Evolutionary conservation across 1,140 invertebrate genomes (phyloP).

Genomic region (Drosophila pandora): DNA sequence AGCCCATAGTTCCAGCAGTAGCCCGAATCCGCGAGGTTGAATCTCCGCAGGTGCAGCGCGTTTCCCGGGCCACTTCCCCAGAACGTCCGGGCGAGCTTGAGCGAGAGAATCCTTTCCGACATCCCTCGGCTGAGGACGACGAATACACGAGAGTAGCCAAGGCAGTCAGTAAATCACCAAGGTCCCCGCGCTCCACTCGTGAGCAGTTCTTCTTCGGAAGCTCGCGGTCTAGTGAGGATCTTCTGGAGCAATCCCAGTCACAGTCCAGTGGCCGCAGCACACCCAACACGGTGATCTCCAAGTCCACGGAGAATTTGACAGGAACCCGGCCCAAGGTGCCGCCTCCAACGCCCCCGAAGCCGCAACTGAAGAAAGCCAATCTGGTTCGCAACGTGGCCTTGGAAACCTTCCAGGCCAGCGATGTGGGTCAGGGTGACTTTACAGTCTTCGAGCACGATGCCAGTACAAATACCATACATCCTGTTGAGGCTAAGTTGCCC

Average conservation of each 20-base stretch:
- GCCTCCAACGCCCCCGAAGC: slow-evolving; percentile 77
- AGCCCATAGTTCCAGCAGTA: slow-evolving; percentile 69
- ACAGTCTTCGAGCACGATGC: slow-evolving; percentile 80
- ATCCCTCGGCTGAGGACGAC: slow-evolving; percentile 51
- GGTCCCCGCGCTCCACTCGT: slow-evolving; percentile 50
- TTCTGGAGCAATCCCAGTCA: slow-evolving; percentile 72
- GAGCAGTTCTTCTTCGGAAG: slow-evolving; percentile 76
- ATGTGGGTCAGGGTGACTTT: slow-evolving; percentile 81
- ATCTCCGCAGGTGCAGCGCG: slow-evolving; percentile 63
- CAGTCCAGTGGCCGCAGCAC: slow-evolving; percentile 70
- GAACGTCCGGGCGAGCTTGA: slow-evolving; percentile 67
- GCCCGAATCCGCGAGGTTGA: slow-evolving; percentile 76
- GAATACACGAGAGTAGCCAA: slow-evolving; percentile 77
- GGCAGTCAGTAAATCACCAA: slow-evolving; percentile 67
- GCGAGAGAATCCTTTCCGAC: slow-evolving; percentile 79
- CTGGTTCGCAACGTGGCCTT: slow-evolving; percentile 74
- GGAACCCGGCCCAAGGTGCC: slow-evolving; percentile 65
- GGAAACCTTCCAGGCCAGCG: slow-evolving; percentile 74
- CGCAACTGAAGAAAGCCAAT: slow-evolving; percentile 78
- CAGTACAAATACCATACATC: slow-evolving; percentile 77
- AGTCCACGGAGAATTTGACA: slow-evolving; percentile 75
- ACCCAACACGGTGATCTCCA: slow-evolving; percentile 64
- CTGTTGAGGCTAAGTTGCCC: slow-evolving; percentile 59
- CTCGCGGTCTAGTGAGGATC: slow-evolving; percentile 73
- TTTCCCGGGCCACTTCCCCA: slow-evolving; percentile 67